phyloP scores from a whole-genome alignment of 2,797 vertebrate species.

The Anguilla megastoma region DNA sequence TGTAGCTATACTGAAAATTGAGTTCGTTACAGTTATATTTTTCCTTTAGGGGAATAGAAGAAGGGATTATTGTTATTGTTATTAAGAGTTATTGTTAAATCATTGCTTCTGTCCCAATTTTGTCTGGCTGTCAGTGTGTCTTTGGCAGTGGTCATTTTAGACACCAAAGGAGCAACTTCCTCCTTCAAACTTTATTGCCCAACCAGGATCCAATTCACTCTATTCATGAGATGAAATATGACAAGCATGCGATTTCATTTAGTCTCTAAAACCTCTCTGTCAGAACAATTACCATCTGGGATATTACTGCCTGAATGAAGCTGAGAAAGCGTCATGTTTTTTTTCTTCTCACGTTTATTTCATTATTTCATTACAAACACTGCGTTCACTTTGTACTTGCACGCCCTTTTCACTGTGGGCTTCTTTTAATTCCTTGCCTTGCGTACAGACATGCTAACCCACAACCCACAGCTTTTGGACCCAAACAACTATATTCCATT shows the following conservation, averaged over 20 bases:
- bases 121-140: not conserved
- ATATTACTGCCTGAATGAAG: not conserved
- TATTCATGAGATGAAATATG: conserved; percentile 37
- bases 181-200: not conserved
- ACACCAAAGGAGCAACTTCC: not conserved
- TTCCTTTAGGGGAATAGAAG: not conserved
- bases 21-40: not conserved
- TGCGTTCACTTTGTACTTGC: not conserved
- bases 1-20: not conserved
- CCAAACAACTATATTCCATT: not conserved
- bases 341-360: not conserved
- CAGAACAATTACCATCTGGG: conserved; percentile 47
- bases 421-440: not conserved
- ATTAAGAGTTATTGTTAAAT: not conserved
- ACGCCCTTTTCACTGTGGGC: not conserved
- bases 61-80: too few relatives aligned
- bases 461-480: not conserved
- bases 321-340: conserved; percentile 27
- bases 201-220: not conserved
- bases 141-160: not conserved
- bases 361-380: conserved; percentile 11
- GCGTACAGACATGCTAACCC: not conserved
- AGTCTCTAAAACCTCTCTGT: conserved; percentile 41
- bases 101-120: not conserved
- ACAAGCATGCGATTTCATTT: conserved; percentile 52